These are phyloP conservation scores for Entomobrya proxima DNA, from an alignment of 2,888 invertebrate genomes.

Conservation along the genomic window DNA sequence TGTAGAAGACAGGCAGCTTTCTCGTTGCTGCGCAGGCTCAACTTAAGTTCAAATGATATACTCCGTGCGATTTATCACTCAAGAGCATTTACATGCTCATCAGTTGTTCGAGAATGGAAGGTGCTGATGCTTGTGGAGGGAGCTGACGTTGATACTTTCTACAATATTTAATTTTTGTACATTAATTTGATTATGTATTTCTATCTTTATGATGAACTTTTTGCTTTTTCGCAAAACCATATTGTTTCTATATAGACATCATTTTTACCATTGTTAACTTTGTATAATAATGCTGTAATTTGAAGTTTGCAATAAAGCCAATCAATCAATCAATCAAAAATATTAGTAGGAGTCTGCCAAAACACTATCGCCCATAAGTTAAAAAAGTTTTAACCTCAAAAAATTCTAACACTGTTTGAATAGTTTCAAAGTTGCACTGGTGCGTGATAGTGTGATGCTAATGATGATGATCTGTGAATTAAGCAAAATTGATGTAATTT, in stretches of 20 bases:
- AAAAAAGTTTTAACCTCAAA: too few relatives aligned
- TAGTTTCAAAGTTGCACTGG: too few relatives aligned
- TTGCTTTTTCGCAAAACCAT: neutral
- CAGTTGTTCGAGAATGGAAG: neutral
- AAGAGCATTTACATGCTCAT: neutral
- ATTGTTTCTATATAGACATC: neutral
- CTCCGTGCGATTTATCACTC: neutral
- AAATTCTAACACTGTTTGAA: too few relatives aligned
- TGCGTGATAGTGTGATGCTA: too few relatives aligned
- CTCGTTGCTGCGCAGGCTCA: neutral
- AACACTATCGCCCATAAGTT: too few relatives aligned
- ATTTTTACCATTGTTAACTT: neutral
- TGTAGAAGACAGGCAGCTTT: neutral
- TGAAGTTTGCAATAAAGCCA: neutral
- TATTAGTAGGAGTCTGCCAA: too few relatives aligned
- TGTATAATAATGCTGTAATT: neutral
- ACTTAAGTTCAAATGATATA: neutral
- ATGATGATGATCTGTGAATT: too few relatives aligned
- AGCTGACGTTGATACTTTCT: neutral
- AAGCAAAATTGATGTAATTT: too few relatives aligned
- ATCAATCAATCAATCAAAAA: neutral
- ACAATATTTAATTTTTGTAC: neutral
- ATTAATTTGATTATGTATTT: neutral
- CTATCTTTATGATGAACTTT: neutral
- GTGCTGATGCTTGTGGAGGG: neutral